Evolutionary conservation across 2,113 vertebrate genomes (phyloP), one percentile per base, ranked within the genome.

Genomic region (Tympanuchus pallidicinctus): DNA sequence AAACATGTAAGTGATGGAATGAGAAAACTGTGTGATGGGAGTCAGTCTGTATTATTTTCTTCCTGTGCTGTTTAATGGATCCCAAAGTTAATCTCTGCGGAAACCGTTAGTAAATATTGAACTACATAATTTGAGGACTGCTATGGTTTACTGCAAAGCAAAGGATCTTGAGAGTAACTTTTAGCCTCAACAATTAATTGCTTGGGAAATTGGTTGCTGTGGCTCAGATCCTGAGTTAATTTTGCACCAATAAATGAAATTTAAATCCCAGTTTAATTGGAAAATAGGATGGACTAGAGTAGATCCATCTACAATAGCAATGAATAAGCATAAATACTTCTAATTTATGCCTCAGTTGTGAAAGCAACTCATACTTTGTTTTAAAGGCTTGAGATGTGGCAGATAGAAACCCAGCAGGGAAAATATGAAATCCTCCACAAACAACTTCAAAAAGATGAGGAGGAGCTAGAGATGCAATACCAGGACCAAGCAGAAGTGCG

Each of bases 371-470:
- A 43, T 10, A 0, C 32, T 76, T 69, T 82, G 12, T 94, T 88
- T 89, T 11, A 82, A 98, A 99, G 97, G 93, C 95, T 91, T 6
- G 88, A 98, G 92, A 85, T 98, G 95, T 98, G 97, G 97, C 95
- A 98, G 83, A 77, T 98, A n/a, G 98, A 98, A 89, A 91, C 98
- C 20, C 95, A 98, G 34, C 96, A 98, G 83, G 96, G 97, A 76
- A 98, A 90, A 84, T 94, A 97, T 1, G 73, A 97, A 32, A 78
- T 16, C 1, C 67, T 98, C 27, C 88, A 28, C 42, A 94, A 96
- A 69, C 90, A 95, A 56, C 72, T 98, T 67, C 72, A 85, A 30
- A 87, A 94, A 60, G 96, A 98, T 36, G 98, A 98, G 70, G 94
- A 93, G 77, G 86, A 95, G 42, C 92, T 97, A 13, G 90, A 96